A percentile compares a stretch with the other conserved stretches of the same genome.
Evolutionary conservation across 2,797 vertebrate genomes (phyloP).

Genomic region (Vireo griseus): DNA sequence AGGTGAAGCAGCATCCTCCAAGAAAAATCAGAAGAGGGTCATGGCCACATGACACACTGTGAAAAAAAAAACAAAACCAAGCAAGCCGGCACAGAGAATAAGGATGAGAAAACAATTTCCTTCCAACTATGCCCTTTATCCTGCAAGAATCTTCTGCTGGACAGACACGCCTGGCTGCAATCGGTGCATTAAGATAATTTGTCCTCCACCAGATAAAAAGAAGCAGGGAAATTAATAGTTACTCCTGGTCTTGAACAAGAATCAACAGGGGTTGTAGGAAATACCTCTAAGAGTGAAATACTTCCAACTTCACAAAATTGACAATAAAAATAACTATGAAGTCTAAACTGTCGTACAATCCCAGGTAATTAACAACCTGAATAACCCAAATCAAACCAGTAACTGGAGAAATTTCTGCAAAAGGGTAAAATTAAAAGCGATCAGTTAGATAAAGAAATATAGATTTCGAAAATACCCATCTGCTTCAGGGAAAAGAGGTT

Average conservation of each 20-base stretch:
- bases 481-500: not conserved
- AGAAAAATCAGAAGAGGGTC: not conserved
- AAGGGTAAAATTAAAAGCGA: not conserved
- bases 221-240: not conserved
- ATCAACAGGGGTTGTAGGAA: not conserved
- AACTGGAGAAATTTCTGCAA: not conserved
- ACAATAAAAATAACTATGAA: not conserved
- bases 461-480: not conserved
- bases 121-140: not conserved
- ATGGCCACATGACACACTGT: not conserved
- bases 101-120: not conserved
- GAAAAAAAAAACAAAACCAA: accelerated
- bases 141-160: not conserved
- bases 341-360: not conserved
- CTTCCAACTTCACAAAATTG: not conserved
- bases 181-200: not conserved
- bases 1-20: not conserved
- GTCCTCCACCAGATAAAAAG: not conserved
- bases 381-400: not conserved
- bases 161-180: not conserved
- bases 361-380: not conserved
- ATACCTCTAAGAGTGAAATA: not conserved
- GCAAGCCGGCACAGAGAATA: not conserved
- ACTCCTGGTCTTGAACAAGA: not conserved
- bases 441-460: not conserved